Percentiles rank a stretch among this genome's conserved stretches.
phyloP scores from a whole-genome alignment of 2,113 vertebrate genomes.

The Indri indri region DNA sequence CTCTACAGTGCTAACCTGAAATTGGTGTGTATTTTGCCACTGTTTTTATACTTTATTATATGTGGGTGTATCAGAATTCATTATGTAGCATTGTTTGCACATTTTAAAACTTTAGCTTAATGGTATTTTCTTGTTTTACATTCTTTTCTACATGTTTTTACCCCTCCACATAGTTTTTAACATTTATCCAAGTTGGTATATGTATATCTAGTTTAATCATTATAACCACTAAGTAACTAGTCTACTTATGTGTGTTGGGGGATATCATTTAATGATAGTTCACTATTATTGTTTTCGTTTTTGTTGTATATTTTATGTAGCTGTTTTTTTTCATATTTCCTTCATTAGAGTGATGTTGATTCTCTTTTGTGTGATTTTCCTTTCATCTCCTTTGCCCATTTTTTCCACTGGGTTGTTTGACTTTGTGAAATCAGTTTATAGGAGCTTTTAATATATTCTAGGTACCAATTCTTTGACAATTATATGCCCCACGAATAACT shows the following conservation, averaged over 20 bases:
- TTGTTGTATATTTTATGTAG: neutral
- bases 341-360: neutral
- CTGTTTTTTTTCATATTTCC: neutral
- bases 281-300: neutral
- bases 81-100: neutral
- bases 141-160: neutral
- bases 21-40: neutral
- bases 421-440: neutral
- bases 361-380: neutral
- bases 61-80: neutral
- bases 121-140: neutral
- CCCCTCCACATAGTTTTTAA: neutral
- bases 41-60: neutral
- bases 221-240: neutral
- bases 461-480: neutral
- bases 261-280: neutral
- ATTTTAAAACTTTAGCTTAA: neutral
- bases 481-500: neutral
- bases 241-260: neutral
- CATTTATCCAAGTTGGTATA: neutral
- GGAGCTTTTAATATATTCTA: neutral
- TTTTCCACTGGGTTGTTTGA: neutral
- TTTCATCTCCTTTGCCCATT: neutral
- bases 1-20: neutral
- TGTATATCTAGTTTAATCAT: neutral